Conservation (phyloP, 2,888 invertebrate species). For the Melipona beecheii region DNA sequence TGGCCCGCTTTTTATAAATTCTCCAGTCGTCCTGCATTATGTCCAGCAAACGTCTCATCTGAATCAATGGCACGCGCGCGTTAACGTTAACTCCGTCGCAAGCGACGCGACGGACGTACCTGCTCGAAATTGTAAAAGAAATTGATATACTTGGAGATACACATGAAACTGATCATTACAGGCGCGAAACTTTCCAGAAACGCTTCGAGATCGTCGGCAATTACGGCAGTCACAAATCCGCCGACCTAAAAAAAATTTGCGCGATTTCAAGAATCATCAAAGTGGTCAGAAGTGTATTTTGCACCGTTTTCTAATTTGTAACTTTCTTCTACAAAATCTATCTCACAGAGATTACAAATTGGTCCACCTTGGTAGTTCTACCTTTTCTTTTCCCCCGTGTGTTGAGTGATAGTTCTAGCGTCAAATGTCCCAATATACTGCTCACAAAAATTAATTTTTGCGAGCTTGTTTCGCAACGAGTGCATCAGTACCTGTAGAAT, state of each 20-base stretch:
- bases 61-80: not conserved
- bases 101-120: constrained; percentile 34
- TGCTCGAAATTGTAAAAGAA: constrained; percentile 49
- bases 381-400: no score
- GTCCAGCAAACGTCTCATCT: constrained; percentile 55
- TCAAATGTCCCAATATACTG: no score
- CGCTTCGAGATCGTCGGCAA: constrained; percentile 42
- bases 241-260: constrained; percentile 37
- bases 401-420: no score
- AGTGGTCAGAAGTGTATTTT: no score
- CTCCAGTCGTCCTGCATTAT: constrained; percentile 61
- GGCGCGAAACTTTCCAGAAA: constrained; percentile 58
- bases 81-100: no score
- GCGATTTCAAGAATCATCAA: not conserved
- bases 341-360: no score
- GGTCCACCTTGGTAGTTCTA: no score
- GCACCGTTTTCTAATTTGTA: no score
- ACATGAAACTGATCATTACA: constrained; percentile 59
- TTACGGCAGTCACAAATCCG: constrained; percentile 49
- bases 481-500: constrained; percentile 66
- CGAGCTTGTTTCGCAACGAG: not conserved
- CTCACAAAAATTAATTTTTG: no score
- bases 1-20: constrained; percentile 18
- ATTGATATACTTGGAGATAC: constrained; percentile 60
- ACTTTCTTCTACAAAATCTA: no score